Evolutionary conservation across 2,113 vertebrate genomes (phyloP).

Genomic region (Gambusia holbrooki): DNA sequence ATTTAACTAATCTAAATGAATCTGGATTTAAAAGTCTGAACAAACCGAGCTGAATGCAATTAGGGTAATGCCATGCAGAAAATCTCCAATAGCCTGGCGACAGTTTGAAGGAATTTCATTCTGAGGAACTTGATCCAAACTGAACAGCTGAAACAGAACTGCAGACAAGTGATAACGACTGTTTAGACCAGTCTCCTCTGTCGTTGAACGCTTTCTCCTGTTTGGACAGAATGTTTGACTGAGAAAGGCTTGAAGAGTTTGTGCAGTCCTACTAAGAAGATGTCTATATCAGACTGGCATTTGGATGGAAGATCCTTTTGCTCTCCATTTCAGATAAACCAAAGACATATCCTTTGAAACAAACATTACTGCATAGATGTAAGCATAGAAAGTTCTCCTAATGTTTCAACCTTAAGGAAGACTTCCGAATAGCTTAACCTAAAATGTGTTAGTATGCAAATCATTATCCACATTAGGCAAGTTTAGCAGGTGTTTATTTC

Average conservation of each 20-base stretch:
- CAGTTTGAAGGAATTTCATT: constrained; percentile 17
- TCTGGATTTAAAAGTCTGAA: constrained; percentile 52
- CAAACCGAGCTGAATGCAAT: constrained; percentile 23
- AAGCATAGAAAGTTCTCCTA: background rate
- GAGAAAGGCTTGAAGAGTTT: background rate
- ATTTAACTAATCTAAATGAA: constrained; percentile 52
- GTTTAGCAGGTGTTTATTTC: background rate
- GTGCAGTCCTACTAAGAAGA: background rate
- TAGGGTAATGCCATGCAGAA: constrained; percentile 28
- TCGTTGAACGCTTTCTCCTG: background rate
- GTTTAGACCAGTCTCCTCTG: constrained; percentile 18
- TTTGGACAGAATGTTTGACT: constrained; percentile 1
- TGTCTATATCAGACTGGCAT: background rate
- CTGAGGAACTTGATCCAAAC: constrained; percentile 7
- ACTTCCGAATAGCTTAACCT: background rate
- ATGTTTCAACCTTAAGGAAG: background rate
- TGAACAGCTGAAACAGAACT: constrained; percentile 10
- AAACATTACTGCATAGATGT: background rate
- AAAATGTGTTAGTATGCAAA: background rate
- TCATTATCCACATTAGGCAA: background rate
- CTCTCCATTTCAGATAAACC: background rate
- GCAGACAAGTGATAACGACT: constrained; percentile 1
- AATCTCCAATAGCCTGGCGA: constrained; percentile 25
- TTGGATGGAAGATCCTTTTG: background rate
- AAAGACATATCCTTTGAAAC: background rate